Percentiles rank a stretch among this genome's conserved stretches.
phyloP scores from a whole-genome alignment of 2,113 vertebrate species.

The Callipepla squamata region DNA sequence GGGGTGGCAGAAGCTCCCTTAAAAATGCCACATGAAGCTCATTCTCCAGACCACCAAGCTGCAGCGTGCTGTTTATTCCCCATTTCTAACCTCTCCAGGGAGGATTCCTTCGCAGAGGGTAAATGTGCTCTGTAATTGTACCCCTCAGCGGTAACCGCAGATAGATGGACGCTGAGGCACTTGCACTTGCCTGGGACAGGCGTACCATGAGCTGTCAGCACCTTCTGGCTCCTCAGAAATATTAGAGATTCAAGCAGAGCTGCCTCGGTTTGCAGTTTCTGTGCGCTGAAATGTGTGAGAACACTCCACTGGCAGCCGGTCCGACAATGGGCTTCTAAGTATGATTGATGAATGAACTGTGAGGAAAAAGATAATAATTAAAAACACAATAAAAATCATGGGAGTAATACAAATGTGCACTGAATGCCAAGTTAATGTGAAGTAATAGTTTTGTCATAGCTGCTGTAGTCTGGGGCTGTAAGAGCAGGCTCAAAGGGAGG shows the following conservation, averaged over 20 bases:
- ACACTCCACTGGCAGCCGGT: not conserved
- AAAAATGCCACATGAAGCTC: not conserved
- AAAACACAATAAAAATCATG: not conserved
- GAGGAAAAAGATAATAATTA: constrained; percentile 31
- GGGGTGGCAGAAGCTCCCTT: not conserved
- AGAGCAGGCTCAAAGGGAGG: constrained; percentile 24
- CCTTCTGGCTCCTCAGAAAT: constrained; percentile 53
- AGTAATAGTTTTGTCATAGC: constrained; percentile 30
- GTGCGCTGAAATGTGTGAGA: constrained; percentile 37
- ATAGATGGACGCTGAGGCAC: constrained; percentile 60
- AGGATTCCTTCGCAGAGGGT: not conserved
- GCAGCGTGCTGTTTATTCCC: not conserved
- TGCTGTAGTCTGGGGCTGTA: constrained; percentile 2
- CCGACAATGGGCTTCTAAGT: constrained; percentile 40
- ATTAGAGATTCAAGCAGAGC: constrained; percentile 28
- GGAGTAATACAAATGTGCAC: not conserved
- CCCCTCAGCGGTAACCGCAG: constrained; percentile 7
- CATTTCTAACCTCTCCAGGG: not conserved
- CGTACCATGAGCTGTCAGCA: constrained; percentile 66
- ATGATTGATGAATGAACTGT: constrained; percentile 41
- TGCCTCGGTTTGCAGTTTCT: constrained; percentile 35
- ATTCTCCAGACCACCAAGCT: not conserved
- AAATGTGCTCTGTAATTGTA: constrained; percentile 43
- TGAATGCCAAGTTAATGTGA: constrained; percentile 26
- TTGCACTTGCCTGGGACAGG: constrained; percentile 57